Evolutionary conservation across 2,888 invertebrate genomes (phyloP).

Genomic region (Cantharis rustica): DNA sequence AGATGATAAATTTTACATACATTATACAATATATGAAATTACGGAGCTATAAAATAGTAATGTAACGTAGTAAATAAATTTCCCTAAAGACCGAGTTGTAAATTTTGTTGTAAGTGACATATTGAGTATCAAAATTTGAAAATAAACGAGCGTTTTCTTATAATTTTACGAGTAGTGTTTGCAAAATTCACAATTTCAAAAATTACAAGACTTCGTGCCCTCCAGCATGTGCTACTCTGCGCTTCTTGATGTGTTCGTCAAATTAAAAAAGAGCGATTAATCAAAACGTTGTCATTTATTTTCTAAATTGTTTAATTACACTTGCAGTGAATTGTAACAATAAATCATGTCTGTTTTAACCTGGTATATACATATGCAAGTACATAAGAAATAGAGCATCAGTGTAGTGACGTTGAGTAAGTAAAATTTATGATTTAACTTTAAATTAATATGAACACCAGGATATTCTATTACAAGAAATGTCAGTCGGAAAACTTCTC

Average conservation of each 20-base stretch:
- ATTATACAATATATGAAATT: not conserved
- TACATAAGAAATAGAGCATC: not conserved
- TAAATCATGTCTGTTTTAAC: not conserved
- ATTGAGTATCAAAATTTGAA: slow-evolving; percentile 8
- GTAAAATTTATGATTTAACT: not conserved
- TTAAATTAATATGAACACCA: not conserved
- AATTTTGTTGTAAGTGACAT: slow-evolving; percentile 8
- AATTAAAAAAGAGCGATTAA: not conserved
- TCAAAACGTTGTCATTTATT: not conserved
- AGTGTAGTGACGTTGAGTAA: not conserved
- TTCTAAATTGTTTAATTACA: not conserved
- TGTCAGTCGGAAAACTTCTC: not conserved
- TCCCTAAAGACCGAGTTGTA: slow-evolving; percentile 7
- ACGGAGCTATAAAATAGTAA: not conserved
- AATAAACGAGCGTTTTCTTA: not conserved
- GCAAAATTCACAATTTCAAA: not conserved
- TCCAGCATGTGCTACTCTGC: not conserved
- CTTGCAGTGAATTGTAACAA: not conserved
- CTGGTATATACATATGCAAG: not conserved
- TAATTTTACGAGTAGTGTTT: not conserved
- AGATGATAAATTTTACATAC: not conserved
- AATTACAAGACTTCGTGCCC: not conserved
- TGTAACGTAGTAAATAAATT: not conserved
- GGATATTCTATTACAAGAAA: not conserved
- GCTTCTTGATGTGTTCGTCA: not conserved